Conservation (phyloP, 1,140 invertebrate species). For the Calosoma granatense region DNA sequence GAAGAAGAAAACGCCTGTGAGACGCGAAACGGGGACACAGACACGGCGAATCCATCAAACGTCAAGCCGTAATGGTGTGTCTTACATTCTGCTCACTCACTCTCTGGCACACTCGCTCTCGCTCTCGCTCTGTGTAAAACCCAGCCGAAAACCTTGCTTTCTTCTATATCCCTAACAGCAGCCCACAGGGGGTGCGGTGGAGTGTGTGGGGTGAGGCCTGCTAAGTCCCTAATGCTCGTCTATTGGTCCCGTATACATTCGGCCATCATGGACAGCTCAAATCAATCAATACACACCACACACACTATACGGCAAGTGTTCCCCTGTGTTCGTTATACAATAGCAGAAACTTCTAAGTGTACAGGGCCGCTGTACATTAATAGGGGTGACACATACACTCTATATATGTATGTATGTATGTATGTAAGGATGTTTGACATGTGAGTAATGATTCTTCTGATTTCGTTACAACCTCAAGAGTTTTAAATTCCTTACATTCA, state of each 20-base stretch:
- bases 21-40: constrained; percentile 21
- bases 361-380: too few species aligned
- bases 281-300: constrained; percentile 7
- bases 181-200: too few species aligned
- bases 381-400: too few species aligned
- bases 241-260: constrained; percentile 5
- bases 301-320: too few species aligned
- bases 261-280: constrained; percentile 1
- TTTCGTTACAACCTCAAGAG: too few species aligned
- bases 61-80: constrained; percentile 26
- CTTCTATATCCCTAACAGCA: not conserved
- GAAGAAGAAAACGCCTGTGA: constrained; percentile 24
- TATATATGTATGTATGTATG: too few species aligned
- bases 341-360: not conserved
- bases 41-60: constrained; percentile 26
- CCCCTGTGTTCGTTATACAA: not conserved
- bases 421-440: too few species aligned
- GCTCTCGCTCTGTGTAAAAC: too few species aligned
- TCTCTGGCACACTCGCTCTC: too few species aligned
- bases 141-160: not conserved
- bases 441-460: too few species aligned
- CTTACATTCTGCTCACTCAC: not conserved
- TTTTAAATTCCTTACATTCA: too few species aligned
- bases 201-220: not conserved
- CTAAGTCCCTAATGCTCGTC: not conserved